Evolutionary conservation across 2,888 invertebrate genomes (phyloP), one percentile per base, ranked within the genome.

Genomic region (Chrysolina oricalcia): DNA sequence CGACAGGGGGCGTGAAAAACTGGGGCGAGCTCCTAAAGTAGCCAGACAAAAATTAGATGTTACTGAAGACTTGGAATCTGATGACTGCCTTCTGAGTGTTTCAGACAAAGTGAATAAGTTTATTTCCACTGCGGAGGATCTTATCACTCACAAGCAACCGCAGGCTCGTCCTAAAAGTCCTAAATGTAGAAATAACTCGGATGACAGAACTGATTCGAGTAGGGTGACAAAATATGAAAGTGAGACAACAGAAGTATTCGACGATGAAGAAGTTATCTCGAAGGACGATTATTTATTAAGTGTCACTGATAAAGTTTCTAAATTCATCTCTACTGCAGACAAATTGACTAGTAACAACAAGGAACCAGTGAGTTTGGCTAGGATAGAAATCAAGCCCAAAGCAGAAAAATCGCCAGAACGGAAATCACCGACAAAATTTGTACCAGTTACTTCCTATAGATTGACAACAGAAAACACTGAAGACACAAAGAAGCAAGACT

Each of bases 21-120:
- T 17, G 74, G 82, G 74, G 88, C 90, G 81, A 87, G 85, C 87
- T 9, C 85, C 85, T 17, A 88, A 86, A 82, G 85, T 87, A n/a
- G 81, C 81, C 23, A 78, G 87, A 13, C 92, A 90, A 69, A 90
- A 91, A 82, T 90, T 92, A 4, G 91, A 91, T 64, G 89, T 90
- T 65, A 89, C 90, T 48, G 89, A 92, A 73, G 90, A 91, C 50
- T 85, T 93, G 23, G 90, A 89, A 78, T 88, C 90, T 41, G 93
- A 93, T 81, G 93, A 93, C 81, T 93, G 93, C 81, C 87, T 93
- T 17, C 81, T 94, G 35, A 92, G 93, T 67, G 93, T 94, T 10
- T 92, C 93, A 53, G 92, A 93, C 84, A 94, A 94, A 86, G 93
- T 94, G 0, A 90, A 90, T 43, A 93, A 93, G 82, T 94, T 93